Conservation (phyloP, 1,140 invertebrate species). For the Musca domestica region DNA sequence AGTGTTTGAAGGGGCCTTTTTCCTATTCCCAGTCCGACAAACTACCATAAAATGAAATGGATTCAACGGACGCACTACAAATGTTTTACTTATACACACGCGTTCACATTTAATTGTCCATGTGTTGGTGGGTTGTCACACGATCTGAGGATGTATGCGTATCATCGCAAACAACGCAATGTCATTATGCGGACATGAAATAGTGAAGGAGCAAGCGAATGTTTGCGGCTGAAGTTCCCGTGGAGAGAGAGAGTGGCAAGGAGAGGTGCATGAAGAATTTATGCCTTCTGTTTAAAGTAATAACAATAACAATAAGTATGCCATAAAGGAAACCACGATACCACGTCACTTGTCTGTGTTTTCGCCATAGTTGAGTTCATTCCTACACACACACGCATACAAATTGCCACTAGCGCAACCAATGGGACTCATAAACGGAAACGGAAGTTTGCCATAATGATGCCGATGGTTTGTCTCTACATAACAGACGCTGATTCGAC, state of each 20-base stretch:
- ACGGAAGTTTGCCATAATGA: slow-evolving; percentile 27
- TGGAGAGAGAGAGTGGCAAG: no score
- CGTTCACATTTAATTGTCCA: background rate
- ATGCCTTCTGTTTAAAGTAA: slow-evolving; percentile 13
- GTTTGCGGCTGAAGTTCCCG: no score
- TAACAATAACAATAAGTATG: slow-evolving; percentile 2
- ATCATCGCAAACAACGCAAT: background rate
- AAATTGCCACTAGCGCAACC: slow-evolving; percentile 2
- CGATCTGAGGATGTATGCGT: background rate
- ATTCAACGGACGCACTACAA: background rate
- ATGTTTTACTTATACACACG: background rate
- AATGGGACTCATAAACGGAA: slow-evolving; percentile 24
- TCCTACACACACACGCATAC: background rate
- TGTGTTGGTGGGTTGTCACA: background rate
- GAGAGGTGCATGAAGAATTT: slow-evolving; percentile 1
- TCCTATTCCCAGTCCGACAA: background rate
- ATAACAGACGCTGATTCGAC: background rate
- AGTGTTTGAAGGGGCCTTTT: background rate
- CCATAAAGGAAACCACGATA: background rate
- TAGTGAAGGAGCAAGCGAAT: background rate
- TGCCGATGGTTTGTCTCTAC: background rate
- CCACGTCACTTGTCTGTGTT: no score
- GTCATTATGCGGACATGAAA: background rate
- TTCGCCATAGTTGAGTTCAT: background rate
- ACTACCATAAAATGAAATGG: background rate